Percentiles rank a stretch among this genome's conserved stretches.
Evolutionary conservation across 2,888 invertebrate species (phyloP).

Genomic region (Napeogenes inachia): DNA sequence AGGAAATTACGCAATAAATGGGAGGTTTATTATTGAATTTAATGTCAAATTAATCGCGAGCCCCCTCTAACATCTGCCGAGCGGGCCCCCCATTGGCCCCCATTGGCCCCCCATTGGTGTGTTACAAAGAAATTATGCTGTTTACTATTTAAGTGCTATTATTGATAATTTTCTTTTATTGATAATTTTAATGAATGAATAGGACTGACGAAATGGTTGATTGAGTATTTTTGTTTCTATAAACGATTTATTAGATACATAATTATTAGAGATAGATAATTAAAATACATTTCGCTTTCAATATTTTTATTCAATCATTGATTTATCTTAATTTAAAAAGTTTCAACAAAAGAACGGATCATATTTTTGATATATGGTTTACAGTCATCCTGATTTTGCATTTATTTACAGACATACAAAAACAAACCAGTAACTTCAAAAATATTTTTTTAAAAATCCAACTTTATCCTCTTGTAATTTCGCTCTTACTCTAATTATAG

Average conservation of each 20-base stretch:
- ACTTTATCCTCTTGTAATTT: slow-evolving; percentile 7
- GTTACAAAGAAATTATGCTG: slow-evolving; percentile 39
- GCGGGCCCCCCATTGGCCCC: slow-evolving; percentile 2
- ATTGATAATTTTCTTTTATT: slow-evolving; percentile 24
- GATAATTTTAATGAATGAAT: slow-evolving; percentile 15
- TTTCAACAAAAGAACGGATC: too few relatives aligned
- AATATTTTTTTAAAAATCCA: slow-evolving; percentile 3
- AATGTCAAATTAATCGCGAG: slow-evolving; percentile 73
- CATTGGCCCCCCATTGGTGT: slow-evolving; percentile 32
- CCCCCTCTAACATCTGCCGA: slow-evolving; percentile 68
- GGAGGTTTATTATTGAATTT: slow-evolving; percentile 75
- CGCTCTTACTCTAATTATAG: slow-evolving; percentile 24
- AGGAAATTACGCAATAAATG: slow-evolving; percentile 77
- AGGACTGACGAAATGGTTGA: background rate
- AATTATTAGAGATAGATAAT: too few relatives aligned
- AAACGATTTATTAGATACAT: too few relatives aligned
- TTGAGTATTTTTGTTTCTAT: background rate
- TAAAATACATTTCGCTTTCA: too few relatives aligned
- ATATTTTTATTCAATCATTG: too few relatives aligned
- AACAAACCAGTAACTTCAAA: slow-evolving; percentile 3
- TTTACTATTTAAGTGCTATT: slow-evolving; percentile 35
- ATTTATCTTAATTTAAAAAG: too few relatives aligned
- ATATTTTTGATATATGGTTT: too few relatives aligned
- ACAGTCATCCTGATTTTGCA: background rate
- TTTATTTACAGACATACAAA: background rate